Evolutionary conservation across 2,797 vertebrate genomes (phyloP).

Genomic region (Denticeps clupeoides): DNA sequence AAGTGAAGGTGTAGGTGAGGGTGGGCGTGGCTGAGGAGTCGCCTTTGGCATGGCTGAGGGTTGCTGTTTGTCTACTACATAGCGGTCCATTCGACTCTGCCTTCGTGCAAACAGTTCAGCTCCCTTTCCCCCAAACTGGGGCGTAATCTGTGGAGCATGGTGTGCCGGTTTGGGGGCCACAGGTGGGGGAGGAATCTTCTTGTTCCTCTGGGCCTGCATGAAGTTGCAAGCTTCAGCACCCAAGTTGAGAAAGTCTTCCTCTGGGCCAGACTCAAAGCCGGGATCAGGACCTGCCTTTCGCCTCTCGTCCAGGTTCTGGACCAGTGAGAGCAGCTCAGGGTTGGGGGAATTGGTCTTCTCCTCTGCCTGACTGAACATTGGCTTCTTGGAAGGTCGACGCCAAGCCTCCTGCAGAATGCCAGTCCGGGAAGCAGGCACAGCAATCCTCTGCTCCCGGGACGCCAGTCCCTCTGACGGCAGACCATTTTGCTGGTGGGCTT

Average conservation of each 20-base stretch:
- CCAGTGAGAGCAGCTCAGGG: conserved; percentile 82
- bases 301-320: conserved; percentile 84
- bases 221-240: conserved; percentile 97
- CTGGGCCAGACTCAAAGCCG: conserved; percentile 86
- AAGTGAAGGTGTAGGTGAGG: conserved; percentile 89
- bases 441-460: conserved; percentile 80
- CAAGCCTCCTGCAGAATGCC: conserved; percentile 86
- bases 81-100: conserved; percentile 89
- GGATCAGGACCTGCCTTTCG: conserved; percentile 43
- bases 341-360: conserved; percentile 79
- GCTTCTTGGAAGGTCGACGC: conserved; percentile 70
- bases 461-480: conserved; percentile 47
- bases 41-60: conserved; percentile 57
- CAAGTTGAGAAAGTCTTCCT: conserved; percentile 87
- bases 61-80: conserved; percentile 71
- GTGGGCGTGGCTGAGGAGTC: conserved; percentile 63
- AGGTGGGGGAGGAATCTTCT: conserved; percentile 73
- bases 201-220: conserved; percentile 78
- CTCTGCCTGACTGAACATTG: conserved; percentile 80
- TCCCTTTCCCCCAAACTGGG: conserved; percentile 81
- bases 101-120: conserved; percentile 89
- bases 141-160: conserved; percentile 38
- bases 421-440: conserved; percentile 75
- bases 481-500: conserved; percentile 21
- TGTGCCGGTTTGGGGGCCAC: conserved; percentile 81